Evolutionary conservation across 2,888 invertebrate species (phyloP), one percentile per base, ranked within the genome.

Genomic region (Netelia virgata): DNA sequence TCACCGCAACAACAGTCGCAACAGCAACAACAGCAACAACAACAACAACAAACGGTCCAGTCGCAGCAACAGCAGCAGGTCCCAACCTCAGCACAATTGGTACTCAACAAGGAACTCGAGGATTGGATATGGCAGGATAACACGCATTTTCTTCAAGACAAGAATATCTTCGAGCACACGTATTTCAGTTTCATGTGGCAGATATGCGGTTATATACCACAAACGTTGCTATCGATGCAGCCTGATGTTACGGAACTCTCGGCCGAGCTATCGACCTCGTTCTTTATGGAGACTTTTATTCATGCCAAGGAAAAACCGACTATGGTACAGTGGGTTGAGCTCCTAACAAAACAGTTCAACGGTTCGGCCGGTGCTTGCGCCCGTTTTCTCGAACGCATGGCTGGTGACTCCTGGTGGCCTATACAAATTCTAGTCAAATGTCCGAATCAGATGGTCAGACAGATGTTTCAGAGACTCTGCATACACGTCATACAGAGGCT

Each of bases 61-160:
- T 61, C 61, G 0, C 69, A 59, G 3, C 53, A 14, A 53, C 78
- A 53, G 53, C 87, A 59, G 85, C 73, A 82, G 11, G 23, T 41
- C 0, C 70, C 82, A 9, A 81, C 57, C 20, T 76, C 86, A 3
- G 94, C 94, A 0, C 87, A 94, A 5, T 94, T 97, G 87, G 95
- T 96, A 87, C 94, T 97, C 3, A 96, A 96, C 72, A 96, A 96
- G 87, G 98, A 98, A 89, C 94, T 98, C 55, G 97, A 98, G 92
- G 97, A 97, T 94, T 98, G 98, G 98, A 98, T 99, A 88, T 99
- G 98, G 98, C 97, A 98, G 92, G 99, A 99, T 94, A 99, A 99
- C 93, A 97, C 97, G 96, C 97, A 98, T 93, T 99, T 98, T 92
- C 95, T 99, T 76, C 97, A 98, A 91, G 98, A 99, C 94, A 98